Percentiles rank a stretch among this genome's conserved stretches.
Evolutionary conservation across 2,113 vertebrate species (phyloP).

Genomic region (Microcebus jonahi): DNA sequence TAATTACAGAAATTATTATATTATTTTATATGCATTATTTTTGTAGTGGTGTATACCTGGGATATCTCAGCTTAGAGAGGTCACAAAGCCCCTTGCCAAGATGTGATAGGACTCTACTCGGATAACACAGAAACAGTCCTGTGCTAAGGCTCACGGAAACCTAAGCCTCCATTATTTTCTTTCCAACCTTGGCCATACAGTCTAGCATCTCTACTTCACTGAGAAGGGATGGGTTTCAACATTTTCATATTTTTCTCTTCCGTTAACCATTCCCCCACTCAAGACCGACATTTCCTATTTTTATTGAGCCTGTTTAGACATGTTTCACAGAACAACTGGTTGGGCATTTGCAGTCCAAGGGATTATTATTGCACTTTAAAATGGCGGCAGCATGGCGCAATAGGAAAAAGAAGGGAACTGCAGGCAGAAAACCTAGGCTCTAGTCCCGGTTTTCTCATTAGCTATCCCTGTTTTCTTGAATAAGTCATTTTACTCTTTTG

Average conservation of each 20-base stretch:
- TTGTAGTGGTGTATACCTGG: not conserved
- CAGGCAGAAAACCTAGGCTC: not conserved
- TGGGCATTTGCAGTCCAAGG: not conserved
- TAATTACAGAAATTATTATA: not conserved
- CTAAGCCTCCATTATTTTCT: not conserved
- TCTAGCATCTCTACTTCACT: not conserved
- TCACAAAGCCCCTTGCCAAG: not conserved
- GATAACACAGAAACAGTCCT: not conserved
- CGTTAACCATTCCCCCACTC: not conserved
- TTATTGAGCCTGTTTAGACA: not conserved
- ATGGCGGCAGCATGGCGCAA: too few relatives aligned
- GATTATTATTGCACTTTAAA: fast-evolving
- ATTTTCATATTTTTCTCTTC: not conserved
- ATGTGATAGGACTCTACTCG: not conserved
- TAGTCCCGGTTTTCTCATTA: not conserved
- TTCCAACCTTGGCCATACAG: not conserved
- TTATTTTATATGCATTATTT: not conserved
- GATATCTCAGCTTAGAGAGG: not conserved
- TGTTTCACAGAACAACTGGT: not conserved
- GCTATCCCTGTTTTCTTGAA: not conserved
- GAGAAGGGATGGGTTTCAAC: not conserved
- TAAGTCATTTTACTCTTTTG: not conserved
- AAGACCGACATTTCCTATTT: not conserved
- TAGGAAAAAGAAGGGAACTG: not conserved
- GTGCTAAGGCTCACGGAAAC: not conserved